A percentile compares a stretch with the other conserved stretches of the same genome.
phyloP scores from a whole-genome alignment of 2,113 vertebrate species.

The Addax nasomaculatus region DNA sequence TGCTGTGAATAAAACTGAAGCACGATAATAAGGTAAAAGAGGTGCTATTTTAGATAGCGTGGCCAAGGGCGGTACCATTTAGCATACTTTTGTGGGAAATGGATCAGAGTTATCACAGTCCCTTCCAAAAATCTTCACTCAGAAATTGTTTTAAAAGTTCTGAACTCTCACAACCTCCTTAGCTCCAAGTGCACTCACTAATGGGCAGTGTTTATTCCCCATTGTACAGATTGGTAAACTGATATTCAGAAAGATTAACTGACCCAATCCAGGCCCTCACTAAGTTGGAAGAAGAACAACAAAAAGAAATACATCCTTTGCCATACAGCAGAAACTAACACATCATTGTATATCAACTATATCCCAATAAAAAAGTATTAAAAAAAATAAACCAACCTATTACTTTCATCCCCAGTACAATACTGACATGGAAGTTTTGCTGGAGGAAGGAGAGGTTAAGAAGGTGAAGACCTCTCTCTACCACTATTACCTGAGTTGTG shows the following conservation, averaged over 20 bases:
- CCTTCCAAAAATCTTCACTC: neutral
- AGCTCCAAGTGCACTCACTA: neutral
- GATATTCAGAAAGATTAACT: neutral
- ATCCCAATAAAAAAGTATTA: neutral
- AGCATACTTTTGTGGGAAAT: neutral
- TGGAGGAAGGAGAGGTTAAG: neutral
- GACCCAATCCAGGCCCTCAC: neutral
- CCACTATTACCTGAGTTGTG: neutral
- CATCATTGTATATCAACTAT: neutral
- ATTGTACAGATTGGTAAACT: neutral
- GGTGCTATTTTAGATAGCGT: neutral
- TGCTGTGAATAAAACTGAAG: neutral
- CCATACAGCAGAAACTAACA: neutral
- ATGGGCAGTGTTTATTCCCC: neutral
- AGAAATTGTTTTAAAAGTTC: neutral
- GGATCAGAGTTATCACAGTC: neutral
- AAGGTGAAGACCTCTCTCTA: neutral
- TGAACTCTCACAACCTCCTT: neutral
- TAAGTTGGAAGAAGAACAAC: neutral
- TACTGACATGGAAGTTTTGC: neutral
- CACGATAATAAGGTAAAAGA: neutral
- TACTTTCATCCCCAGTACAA: neutral
- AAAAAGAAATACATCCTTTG: neutral
- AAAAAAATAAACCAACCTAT: neutral
- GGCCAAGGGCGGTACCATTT: neutral